Evolutionary conservation across 2,113 vertebrate genomes (phyloP).

Genomic region (Antechinus flavipes): DNA sequence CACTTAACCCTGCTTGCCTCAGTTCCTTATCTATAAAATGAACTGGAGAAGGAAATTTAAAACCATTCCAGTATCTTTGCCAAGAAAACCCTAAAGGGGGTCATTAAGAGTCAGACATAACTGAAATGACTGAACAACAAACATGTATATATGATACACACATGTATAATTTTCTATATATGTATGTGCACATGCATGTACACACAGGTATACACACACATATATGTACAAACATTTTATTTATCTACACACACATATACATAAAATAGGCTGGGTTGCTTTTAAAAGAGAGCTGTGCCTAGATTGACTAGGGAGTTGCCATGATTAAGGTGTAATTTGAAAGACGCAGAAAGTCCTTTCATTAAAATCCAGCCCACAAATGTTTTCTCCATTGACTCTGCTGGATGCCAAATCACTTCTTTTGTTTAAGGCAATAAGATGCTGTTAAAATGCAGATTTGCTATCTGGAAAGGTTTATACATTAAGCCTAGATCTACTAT

Average conservation of each 20-base stretch:
- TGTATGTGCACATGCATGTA: no score
- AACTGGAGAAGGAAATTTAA: background rate
- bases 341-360: background rate
- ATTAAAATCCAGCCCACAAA: background rate
- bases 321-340: background rate
- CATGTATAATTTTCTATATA: no score
- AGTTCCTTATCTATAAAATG: background rate
- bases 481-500: background rate
- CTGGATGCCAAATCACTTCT: background rate
- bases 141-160: background rate
- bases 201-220: no score
- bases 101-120: background rate
- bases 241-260: no score
- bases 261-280: background rate
- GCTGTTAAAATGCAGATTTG: background rate
- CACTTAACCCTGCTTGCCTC: background rate
- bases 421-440: background rate
- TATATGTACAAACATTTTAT: no score
- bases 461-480: background rate
- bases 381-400: background rate
- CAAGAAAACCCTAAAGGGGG: background rate
- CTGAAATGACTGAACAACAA: background rate
- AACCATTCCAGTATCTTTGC: background rate
- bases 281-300: background rate
- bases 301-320: background rate